phyloP scores from a whole-genome alignment of 2,113 vertebrate species.

The Daubentonia madagascariensis region DNA sequence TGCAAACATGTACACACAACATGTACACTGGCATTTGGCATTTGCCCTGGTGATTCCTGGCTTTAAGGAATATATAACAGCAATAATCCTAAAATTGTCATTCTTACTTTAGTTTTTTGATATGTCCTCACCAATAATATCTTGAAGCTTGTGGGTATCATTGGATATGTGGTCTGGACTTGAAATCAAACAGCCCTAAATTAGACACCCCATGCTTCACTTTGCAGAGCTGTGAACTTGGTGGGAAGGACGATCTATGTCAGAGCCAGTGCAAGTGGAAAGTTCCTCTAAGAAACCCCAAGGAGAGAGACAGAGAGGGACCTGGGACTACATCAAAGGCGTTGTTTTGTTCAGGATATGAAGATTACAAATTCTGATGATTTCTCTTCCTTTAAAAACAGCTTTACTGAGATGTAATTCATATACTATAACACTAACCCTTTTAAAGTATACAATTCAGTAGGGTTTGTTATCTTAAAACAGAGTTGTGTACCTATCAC shows the following conservation, averaged over 20 bases:
- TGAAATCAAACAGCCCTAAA: background rate
- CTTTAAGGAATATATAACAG: background rate
- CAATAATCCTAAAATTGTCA: background rate
- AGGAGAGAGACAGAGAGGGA: background rate
- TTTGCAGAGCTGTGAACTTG: background rate
- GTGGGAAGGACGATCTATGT: background rate
- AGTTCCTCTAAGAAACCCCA: background rate
- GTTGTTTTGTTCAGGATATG: background rate
- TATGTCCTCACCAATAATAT: background rate
- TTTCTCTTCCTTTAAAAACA: background rate
- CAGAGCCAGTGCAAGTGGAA: background rate
- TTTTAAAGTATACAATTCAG: background rate
- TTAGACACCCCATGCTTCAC: background rate
- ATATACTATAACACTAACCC: background rate
- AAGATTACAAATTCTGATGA: background rate
- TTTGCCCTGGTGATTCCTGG: background rate
- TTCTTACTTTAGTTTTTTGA: background rate
- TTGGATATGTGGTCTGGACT: background rate
- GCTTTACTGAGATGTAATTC: background rate
- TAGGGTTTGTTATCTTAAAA: background rate
- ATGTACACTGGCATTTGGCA: background rate
- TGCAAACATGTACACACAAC: background rate
- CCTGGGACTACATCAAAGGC: background rate
- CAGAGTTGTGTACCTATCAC: background rate
- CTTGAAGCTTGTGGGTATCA: background rate